Percentiles rank a stretch among this genome's conserved stretches.
These are phyloP conservation scores for Ellobium chinense DNA, from an alignment of 2,888 invertebrate species.

Conservation along the genomic window DNA sequence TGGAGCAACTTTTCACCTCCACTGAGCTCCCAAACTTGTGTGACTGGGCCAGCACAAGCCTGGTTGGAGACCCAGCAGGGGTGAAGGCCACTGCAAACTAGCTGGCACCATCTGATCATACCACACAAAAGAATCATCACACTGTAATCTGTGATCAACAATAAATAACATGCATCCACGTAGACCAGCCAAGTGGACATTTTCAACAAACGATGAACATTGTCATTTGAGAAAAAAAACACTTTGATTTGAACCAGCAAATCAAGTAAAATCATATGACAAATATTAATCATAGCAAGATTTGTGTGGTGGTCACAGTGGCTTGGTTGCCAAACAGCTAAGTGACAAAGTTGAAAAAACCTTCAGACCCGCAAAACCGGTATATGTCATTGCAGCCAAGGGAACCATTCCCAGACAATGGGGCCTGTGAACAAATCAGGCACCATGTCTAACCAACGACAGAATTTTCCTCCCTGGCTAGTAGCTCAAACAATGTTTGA, in stretches of 20 bases:
- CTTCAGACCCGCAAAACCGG: not conserved
- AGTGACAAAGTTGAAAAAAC: not conserved
- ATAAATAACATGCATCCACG: not conserved
- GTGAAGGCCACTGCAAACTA: not conserved
- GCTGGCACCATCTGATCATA: not conserved
- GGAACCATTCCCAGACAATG: not conserved
- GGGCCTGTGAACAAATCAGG: not conserved
- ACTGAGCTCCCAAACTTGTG: not conserved
- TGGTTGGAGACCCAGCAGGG: slow-evolving; percentile 2
- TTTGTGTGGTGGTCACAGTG: not conserved
- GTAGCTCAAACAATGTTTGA: not conserved
- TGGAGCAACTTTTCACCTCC: slow-evolving; percentile 34
- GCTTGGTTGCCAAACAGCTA: not conserved
- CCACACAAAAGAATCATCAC: slow-evolving; percentile 5
- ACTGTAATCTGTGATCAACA: not conserved
- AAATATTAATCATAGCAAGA: not conserved
- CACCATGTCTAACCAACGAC: not conserved
- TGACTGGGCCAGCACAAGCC: slow-evolving; percentile 34
- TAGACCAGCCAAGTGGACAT: not conserved
- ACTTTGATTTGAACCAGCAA: not conserved
- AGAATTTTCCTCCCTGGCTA: not conserved
- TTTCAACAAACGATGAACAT: not conserved
- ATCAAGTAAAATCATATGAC: not conserved
- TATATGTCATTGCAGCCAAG: not conserved
- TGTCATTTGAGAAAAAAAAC: not conserved